Percentiles rank a stretch among this genome's conserved stretches.
These are phyloP conservation scores for Palythoa heliodiscus DNA, from an alignment of 92 coral and sea anemone genomes.

Conservation along the genomic window DNA sequence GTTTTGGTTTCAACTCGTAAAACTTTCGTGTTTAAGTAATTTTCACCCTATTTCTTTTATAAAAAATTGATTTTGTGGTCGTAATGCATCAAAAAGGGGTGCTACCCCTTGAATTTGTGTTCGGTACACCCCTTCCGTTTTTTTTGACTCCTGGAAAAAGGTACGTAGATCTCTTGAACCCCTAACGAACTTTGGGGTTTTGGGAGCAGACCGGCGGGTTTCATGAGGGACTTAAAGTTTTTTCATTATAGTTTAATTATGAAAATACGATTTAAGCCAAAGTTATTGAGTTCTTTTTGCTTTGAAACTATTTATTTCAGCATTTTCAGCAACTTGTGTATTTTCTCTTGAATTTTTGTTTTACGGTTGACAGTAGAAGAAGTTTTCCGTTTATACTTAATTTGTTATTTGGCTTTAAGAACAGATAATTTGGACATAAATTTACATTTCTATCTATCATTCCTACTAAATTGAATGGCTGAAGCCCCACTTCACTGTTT, in stretches of 20 bases:
- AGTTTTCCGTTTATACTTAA: not conserved
- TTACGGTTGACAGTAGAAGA: not conserved
- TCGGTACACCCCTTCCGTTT: constrained; percentile 41
- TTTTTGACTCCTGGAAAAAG: constrained; percentile 15
- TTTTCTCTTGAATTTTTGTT: not conserved
- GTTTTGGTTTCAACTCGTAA: not conserved
- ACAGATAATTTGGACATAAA: not conserved
- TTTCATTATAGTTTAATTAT: not conserved
- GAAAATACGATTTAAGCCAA: not conserved
- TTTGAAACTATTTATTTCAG: not conserved
- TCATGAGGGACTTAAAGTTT: not conserved
- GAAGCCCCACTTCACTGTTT: not conserved
- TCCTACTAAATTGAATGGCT: not conserved
- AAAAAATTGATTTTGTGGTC: constrained; percentile 7
- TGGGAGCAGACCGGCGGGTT: not conserved
- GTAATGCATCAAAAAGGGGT: constrained; percentile 15
- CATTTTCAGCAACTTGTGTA: not conserved
- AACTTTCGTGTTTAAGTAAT: constrained; percentile 5
- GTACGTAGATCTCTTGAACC: not conserved
- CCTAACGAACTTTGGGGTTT: not conserved
- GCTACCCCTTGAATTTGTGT: constrained; percentile 27
- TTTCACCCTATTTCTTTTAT: constrained; percentile 20
- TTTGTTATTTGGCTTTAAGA: not conserved
- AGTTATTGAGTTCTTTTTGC: not conserved
- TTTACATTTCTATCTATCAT: not conserved